phyloP scores from a whole-genome alignment of 1,140 invertebrate species.

The Heliconius congener region DNA sequence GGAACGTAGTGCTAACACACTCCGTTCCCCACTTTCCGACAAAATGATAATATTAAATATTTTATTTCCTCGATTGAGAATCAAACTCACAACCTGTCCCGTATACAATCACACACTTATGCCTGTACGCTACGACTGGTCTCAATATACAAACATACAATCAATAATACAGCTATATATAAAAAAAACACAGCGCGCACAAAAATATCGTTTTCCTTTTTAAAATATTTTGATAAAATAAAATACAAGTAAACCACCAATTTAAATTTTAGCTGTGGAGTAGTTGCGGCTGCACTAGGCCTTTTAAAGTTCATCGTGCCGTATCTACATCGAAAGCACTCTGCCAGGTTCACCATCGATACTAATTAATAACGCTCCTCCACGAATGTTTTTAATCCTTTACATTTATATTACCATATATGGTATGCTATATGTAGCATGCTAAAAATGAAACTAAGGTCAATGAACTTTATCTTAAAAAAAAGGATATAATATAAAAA shows the following conservation, averaged over 20 bases:
- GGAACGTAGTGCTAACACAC: too few relatives aligned
- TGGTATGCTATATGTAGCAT: neutral
- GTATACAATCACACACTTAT: too few relatives aligned
- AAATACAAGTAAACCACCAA: slow-evolving; percentile 23
- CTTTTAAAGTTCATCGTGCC: slow-evolving; percentile 45
- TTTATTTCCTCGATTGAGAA: too few relatives aligned
- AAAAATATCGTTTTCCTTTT: slow-evolving; percentile 2
- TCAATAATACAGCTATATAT: too few relatives aligned
- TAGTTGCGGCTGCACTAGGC: slow-evolving; percentile 32
- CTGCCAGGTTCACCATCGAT: slow-evolving; percentile 39
- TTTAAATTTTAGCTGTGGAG: slow-evolving; percentile 28
- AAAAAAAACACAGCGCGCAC: too few relatives aligned
- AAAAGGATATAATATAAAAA: neutral
- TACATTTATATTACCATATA: slow-evolving; percentile 26
- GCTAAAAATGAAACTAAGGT: neutral
- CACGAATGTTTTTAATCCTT: slow-evolving; percentile 28
- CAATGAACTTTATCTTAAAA: neutral
- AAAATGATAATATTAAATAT: too few relatives aligned
- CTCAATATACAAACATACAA: too few relatives aligned
- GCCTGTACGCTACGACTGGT: too few relatives aligned
- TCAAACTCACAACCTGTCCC: too few relatives aligned
- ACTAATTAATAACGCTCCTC: slow-evolving; percentile 43
- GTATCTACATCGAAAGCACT: slow-evolving; percentile 44
- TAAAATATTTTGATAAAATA: slow-evolving; percentile 19
- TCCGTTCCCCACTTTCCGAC: too few relatives aligned